Evolutionary conservation across 2,797 vertebrate genomes (phyloP).

Genomic region (Pyrocephalus nanus): DNA sequence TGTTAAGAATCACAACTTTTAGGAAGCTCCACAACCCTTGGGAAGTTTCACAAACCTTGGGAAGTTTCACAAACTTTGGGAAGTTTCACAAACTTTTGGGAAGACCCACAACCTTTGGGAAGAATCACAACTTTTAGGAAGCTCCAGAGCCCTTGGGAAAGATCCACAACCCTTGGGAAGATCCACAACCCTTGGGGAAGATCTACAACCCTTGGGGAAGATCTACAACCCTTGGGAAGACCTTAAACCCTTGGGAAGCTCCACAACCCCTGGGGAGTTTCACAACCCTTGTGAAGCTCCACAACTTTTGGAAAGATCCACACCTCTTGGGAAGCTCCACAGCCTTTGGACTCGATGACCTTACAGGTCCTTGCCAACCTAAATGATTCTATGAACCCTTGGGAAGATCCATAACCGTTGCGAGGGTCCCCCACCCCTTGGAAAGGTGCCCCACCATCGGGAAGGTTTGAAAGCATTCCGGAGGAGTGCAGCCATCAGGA

Average conservation of each 20-base stretch:
- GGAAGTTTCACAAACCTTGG: background rate
- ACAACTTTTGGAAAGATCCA: rapidly evolving
- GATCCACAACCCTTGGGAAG: rapidly evolving
- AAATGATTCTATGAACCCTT: background rate
- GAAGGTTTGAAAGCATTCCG: background rate
- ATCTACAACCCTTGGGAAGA: too few species aligned
- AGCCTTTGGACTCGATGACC: too few species aligned
- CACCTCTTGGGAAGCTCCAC: too few species aligned
- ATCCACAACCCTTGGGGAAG: background rate
- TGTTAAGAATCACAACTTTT: background rate
- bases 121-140: background rate
- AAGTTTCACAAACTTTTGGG: rapidly evolving
- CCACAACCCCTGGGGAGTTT: background rate
- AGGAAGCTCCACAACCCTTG: background rate
- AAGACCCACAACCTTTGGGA: rapidly evolving
- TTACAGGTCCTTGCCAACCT: too few species aligned
- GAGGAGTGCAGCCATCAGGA: background rate
- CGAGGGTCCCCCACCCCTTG: background rate
- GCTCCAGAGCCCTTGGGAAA: background rate
- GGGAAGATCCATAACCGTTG: rapidly evolving
- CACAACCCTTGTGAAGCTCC: background rate
- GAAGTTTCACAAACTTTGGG: too few species aligned
- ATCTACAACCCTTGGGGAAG: rapidly evolving
- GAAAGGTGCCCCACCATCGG: too few species aligned
- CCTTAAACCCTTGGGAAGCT: background rate